phyloP scores from a whole-genome alignment of 2,888 invertebrate species.

The Bedellia somnulentella region DNA sequence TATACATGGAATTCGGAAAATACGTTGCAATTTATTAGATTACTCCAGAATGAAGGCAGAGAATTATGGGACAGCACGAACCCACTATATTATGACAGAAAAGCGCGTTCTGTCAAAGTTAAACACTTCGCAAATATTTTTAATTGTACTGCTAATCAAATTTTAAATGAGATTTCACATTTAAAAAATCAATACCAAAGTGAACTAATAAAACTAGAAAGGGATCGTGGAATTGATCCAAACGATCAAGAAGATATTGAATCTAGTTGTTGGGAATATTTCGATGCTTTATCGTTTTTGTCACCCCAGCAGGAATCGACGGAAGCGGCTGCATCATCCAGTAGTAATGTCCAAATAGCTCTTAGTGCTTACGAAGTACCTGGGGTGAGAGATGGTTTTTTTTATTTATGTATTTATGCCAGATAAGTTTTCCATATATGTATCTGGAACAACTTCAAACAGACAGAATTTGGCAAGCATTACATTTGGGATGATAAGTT shows the following conservation, averaged over 20 bases:
- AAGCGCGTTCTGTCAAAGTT: slow-evolving; percentile 23
- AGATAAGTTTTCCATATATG: too few relatives aligned
- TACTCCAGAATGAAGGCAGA: slow-evolving; percentile 33
- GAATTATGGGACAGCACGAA: slow-evolving; percentile 42
- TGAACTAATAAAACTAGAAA: slow-evolving; percentile 42
- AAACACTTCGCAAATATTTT: slow-evolving; percentile 37
- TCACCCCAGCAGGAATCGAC: slow-evolving; percentile 24
- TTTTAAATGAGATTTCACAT: slow-evolving; percentile 42
- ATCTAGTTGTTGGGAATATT: slow-evolving; percentile 43
- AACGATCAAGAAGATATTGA: slow-evolving; percentile 11
- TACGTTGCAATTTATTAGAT: slow-evolving; percentile 33
- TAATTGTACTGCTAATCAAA: slow-evolving; percentile 35
- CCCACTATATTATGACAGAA: slow-evolving; percentile 26
- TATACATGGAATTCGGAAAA: slow-evolving; percentile 36
- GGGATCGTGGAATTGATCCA: slow-evolving; percentile 15
- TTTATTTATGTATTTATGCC: too few relatives aligned
- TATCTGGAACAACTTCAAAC: too few relatives aligned
- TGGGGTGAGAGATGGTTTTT: too few relatives aligned
- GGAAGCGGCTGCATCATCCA: too few relatives aligned
- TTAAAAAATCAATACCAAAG: slow-evolving; percentile 43
- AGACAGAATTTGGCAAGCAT: too few relatives aligned
- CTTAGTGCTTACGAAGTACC: too few relatives aligned
- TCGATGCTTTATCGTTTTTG: slow-evolving; percentile 38
- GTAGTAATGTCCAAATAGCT: too few relatives aligned
- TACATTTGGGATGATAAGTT: too few relatives aligned